Conservation (phyloP, 2,113 vertebrate genomes). For the Pampusana beccarii region DNA sequence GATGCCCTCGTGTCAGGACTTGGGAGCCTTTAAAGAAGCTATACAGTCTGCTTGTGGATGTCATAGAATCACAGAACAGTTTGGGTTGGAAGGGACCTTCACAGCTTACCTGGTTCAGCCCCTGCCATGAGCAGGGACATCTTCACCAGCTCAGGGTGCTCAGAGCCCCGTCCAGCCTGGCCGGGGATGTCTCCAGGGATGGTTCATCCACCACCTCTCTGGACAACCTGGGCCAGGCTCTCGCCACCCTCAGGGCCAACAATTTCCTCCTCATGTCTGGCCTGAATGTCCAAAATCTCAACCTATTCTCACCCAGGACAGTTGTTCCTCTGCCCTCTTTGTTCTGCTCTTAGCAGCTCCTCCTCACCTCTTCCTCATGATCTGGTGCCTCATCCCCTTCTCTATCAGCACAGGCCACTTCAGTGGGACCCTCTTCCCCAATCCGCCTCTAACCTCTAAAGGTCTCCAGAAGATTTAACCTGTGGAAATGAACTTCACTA, state of each 20-base stretch:
- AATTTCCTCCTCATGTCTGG: too few relatives aligned
- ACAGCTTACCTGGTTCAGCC: too few relatives aligned
- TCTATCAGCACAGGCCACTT: neutral
- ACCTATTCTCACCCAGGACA: neutral
- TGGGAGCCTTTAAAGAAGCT: neutral
- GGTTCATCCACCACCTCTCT: too few relatives aligned
- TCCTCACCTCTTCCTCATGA: neutral
- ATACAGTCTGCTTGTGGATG: neutral
- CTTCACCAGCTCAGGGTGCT: too few relatives aligned
- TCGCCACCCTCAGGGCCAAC: too few relatives aligned
- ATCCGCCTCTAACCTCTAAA: rapidly evolving
- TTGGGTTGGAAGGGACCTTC: too few relatives aligned
- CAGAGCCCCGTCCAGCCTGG: too few relatives aligned
- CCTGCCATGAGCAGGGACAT: too few relatives aligned
- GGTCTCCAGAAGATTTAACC: neutral
- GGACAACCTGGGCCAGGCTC: too few relatives aligned
- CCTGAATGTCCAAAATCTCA: neutral
- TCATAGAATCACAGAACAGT: too few relatives aligned
- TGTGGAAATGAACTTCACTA: neutral
- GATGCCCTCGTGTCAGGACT: rapidly evolving
- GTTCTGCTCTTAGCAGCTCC: neutral
- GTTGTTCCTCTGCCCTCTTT: neutral
- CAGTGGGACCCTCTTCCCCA: neutral
- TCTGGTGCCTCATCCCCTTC: neutral
- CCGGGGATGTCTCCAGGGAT: too few relatives aligned